These are phyloP conservation scores for Climacteris rufus DNA, from an alignment of 2,113 vertebrate genomes.

Conservation along the genomic window DNA sequence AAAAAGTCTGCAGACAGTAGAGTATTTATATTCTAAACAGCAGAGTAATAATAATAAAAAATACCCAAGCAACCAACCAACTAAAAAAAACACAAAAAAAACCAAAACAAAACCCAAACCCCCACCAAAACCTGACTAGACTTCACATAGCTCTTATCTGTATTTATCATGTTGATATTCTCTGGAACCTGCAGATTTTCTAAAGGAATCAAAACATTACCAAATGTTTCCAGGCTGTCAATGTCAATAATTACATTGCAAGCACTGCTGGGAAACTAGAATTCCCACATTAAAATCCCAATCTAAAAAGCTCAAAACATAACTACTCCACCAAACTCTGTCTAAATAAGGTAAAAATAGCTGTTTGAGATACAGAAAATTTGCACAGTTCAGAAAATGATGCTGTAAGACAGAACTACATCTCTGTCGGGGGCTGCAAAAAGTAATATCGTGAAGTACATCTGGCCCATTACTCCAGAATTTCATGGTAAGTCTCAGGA, in stretches of 20 bases:
- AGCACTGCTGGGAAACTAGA: background rate
- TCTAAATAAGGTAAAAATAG: background rate
- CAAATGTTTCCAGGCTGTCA: background rate
- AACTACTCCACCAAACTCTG: background rate
- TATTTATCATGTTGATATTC: background rate
- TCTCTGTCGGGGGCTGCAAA: background rate
- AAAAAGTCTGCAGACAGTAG: background rate
- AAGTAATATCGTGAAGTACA: background rate
- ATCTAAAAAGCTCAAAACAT: background rate
- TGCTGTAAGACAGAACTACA: background rate
- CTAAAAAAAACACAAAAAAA: background rate
- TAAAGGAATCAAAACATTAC: background rate
- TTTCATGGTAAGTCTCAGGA: background rate
- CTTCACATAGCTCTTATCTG: background rate
- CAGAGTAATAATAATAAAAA: background rate
- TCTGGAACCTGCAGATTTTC: rapidly evolving
- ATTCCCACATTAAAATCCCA: background rate
- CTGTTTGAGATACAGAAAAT: background rate
- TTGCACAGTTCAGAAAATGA: background rate
- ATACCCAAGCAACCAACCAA: background rate
- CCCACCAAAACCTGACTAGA: background rate
- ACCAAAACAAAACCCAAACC: background rate
- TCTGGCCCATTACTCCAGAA: background rate
- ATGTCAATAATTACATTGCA: background rate
- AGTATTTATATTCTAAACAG: background rate